These are phyloP conservation scores for Sebastes kiyomatsui DNA, from an alignment of 2,797 vertebrate species.

Conservation along the genomic window DNA sequence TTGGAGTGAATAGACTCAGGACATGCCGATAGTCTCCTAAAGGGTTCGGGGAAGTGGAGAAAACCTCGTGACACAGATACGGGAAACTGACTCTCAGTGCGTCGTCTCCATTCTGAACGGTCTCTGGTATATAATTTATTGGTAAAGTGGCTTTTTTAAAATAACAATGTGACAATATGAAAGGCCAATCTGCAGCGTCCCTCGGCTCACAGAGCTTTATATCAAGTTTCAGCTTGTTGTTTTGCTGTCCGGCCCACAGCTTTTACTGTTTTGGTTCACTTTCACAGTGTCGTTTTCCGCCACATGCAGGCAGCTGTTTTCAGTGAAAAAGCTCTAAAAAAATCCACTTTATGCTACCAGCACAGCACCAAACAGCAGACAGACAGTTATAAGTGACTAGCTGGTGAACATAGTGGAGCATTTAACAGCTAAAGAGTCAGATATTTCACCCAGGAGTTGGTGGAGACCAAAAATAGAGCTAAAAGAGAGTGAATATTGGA, in stretches of 20 bases:
- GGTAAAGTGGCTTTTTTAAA: neutral
- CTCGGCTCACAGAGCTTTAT: neutral
- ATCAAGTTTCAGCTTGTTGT: neutral
- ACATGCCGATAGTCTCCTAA: too few relatives aligned
- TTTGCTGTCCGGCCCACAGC: neutral
- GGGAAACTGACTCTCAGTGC: too few relatives aligned
- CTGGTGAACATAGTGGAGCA: neutral
- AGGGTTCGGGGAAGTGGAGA: rapidly evolving
- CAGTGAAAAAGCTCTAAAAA: too few relatives aligned
- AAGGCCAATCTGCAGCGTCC: neutral
- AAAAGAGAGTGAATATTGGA: neutral
- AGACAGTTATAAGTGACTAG: neutral
- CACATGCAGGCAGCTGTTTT: too few relatives aligned
- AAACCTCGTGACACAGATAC: rapidly evolving
- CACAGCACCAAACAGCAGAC: too few relatives aligned
- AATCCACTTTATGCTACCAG: too few relatives aligned
- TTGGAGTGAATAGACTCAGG: too few relatives aligned
- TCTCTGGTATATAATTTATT: neutral
- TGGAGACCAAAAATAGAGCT: neutral
- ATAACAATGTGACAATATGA: neutral
- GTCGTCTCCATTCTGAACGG: too few relatives aligned
- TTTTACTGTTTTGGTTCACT: too few relatives aligned
- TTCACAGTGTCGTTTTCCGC: too few relatives aligned
- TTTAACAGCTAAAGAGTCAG: neutral
- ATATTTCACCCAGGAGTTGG: neutral